Evolutionary conservation across 1,140 invertebrate species (phyloP).

Genomic region (Bombus picipes): DNA sequence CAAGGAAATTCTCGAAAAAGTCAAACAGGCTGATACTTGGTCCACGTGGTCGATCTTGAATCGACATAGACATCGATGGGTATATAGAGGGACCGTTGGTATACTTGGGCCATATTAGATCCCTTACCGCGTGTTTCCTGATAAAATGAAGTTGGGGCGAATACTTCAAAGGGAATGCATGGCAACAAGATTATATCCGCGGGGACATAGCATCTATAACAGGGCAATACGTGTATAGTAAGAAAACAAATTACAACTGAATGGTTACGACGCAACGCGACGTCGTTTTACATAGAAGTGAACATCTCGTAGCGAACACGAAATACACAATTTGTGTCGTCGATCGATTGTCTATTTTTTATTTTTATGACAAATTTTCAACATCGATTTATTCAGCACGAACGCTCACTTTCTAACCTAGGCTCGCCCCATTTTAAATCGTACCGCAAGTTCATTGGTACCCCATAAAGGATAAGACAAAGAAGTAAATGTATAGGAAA

Average conservation of each 20-base stretch:
- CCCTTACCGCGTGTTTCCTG: slow-evolving; percentile 67
- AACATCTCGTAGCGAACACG: not conserved
- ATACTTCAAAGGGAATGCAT: slow-evolving; percentile 72
- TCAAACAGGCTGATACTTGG: slow-evolving; percentile 37
- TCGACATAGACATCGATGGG: not conserved
- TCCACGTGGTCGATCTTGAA: slow-evolving; percentile 33
- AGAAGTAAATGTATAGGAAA: too few species aligned
- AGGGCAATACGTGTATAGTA: slow-evolving; percentile 10
- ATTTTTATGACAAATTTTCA: too few species aligned
- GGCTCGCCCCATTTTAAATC: too few species aligned
- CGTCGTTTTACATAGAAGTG: too few species aligned
- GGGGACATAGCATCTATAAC: slow-evolving; percentile 56
- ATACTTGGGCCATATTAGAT: slow-evolving; percentile 73
- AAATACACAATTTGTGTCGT: too few species aligned
- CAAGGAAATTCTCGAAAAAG: slow-evolving; percentile 39
- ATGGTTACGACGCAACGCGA: too few species aligned
- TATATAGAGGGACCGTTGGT: slow-evolving; percentile 20
- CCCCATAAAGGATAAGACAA: too few species aligned
- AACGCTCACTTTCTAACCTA: too few species aligned
- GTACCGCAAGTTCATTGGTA: too few species aligned
- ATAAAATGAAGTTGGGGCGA: slow-evolving; percentile 70
- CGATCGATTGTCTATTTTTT: too few species aligned
- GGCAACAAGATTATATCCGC: slow-evolving; percentile 60
- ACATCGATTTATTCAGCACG: too few species aligned
- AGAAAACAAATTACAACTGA: slow-evolving; percentile 34